These are phyloP conservation scores for Melinopterus prodromus DNA, from an alignment of 2,888 invertebrate species.

Conservation along the genomic window DNA sequence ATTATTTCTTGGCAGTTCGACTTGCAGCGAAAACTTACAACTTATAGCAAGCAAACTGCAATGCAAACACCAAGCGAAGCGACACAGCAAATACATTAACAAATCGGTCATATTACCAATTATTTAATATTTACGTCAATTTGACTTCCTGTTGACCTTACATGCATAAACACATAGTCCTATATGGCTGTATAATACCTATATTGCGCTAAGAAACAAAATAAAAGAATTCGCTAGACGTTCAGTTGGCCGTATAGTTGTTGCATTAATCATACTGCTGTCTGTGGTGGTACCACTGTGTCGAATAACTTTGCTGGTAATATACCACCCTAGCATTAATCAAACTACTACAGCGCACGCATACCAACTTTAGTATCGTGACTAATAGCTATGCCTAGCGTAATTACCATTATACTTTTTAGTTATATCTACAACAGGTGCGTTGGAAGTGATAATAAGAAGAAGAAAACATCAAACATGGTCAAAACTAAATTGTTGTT, in stretches of 20 bases:
- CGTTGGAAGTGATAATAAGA: neutral
- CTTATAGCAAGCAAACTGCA: too few species aligned
- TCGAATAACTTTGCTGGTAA: neutral
- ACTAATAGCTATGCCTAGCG: neutral
- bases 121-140: neutral
- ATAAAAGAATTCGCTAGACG: neutral
- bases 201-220: neutral
- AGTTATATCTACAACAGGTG: neutral
- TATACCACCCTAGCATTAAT: neutral
- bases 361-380: neutral
- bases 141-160: neutral
- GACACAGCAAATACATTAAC: too few species aligned
- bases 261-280: neutral
- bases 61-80: too few species aligned
- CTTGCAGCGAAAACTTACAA: too few species aligned
- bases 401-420: neutral
- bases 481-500: neutral
- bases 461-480: neutral
- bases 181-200: neutral
- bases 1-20: too few species aligned
- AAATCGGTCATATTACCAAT: neutral
- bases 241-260: neutral
- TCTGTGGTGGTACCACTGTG: slow-evolving; percentile 4
- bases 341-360: neutral
- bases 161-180: neutral